phyloP scores from a whole-genome alignment of 2,888 invertebrate genomes.

The Tortricodes alternella region DNA sequence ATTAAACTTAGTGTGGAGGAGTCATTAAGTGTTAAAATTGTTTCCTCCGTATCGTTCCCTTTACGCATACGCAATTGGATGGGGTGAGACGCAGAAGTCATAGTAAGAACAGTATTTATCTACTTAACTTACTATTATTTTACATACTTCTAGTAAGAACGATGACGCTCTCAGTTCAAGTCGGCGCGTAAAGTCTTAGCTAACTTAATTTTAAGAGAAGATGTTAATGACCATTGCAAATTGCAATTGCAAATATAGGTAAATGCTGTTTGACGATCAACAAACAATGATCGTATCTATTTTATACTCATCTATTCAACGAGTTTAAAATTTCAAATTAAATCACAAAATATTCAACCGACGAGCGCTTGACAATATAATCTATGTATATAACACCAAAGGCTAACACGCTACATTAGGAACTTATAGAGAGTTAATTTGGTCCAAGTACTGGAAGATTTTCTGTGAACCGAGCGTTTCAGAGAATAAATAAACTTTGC shows the following conservation, averaged over 20 bases:
- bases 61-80: conserved; percentile 24
- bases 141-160: no score
- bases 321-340: no score
- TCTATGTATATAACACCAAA: background rate
- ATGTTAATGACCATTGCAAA: no score
- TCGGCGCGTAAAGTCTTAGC: no score
- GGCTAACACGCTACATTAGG: conserved; percentile 7
- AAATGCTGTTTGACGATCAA: no score
- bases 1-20: conserved; percentile 40
- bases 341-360: no score
- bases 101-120: background rate
- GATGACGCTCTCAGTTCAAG: no score
- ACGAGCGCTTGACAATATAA: background rate
- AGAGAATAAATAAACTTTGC: background rate
- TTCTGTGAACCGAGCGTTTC: background rate
- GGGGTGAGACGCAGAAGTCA: background rate
- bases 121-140: no score
- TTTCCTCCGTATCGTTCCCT: conserved; percentile 37
- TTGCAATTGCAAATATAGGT: no score
- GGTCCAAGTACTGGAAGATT: background rate
- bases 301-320: no score
- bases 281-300: no score
- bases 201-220: no score
- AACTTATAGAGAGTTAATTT: background rate
- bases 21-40: conserved; percentile 42